Conservation (phyloP, 2,888 invertebrate species). For the Thumatha senex region DNA sequence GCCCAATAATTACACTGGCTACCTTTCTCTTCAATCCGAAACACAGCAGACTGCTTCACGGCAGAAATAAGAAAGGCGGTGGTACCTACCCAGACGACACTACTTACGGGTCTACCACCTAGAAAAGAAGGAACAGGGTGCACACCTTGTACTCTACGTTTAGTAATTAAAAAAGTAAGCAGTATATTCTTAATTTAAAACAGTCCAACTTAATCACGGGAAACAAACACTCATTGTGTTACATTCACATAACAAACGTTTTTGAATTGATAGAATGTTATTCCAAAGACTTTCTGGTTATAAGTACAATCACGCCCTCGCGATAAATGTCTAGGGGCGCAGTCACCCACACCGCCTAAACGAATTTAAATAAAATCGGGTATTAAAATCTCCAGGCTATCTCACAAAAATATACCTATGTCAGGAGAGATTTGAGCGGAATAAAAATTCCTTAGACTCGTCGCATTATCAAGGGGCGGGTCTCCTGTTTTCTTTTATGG, state of each 20-base stretch:
- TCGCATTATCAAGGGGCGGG: constrained; percentile 80
- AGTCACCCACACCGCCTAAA: constrained; percentile 75
- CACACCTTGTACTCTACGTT: too few species aligned
- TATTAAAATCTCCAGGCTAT: constrained; percentile 81
- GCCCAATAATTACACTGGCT: too few species aligned
- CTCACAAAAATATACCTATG: constrained; percentile 81
- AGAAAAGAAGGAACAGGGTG: too few species aligned
- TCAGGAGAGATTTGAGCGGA: constrained; percentile 81
- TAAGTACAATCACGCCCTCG: constrained; percentile 76
- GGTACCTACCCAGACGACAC: too few species aligned
- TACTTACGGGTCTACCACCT: too few species aligned
- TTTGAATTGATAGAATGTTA: constrained; percentile 21
- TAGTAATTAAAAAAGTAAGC: too few species aligned
- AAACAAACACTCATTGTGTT: too few species aligned
- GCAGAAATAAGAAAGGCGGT: too few species aligned
- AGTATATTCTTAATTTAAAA: too few species aligned
- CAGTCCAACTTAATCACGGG: too few species aligned
- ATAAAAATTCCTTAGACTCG: constrained; percentile 81
- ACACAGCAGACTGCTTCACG: too few species aligned
- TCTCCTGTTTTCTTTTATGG: constrained; percentile 82
- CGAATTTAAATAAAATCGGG: constrained; percentile 82
- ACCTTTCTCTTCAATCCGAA: too few species aligned
- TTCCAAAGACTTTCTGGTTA: constrained; percentile 58
- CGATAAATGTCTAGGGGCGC: constrained; percentile 77
- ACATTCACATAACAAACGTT: neutral